Conservation (phyloP, 2,797 vertebrate genomes). For the Pogoniulus pusillus region DNA sequence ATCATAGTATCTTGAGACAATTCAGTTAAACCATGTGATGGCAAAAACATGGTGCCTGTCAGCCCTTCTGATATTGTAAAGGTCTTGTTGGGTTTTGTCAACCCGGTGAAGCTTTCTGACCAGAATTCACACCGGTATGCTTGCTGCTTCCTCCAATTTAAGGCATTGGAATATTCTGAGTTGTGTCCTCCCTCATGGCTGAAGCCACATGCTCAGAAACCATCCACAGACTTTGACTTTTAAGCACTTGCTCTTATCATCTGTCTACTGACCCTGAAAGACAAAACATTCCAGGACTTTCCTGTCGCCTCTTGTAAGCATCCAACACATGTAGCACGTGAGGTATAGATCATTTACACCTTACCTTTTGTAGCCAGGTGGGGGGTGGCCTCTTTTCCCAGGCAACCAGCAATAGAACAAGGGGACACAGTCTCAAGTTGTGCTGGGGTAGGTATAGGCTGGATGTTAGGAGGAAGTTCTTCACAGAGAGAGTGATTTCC, state of each 20-base stretch:
- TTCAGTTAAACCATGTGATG: background rate
- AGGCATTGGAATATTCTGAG: background rate
- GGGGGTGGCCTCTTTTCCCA: too few relatives aligned
- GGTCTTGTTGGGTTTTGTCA: background rate
- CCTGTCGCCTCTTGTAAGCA: background rate
- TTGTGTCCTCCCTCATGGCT: background rate
- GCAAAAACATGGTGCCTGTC: background rate
- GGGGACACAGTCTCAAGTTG: too few relatives aligned
- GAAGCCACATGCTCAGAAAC: background rate
- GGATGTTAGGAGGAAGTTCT: too few relatives aligned
- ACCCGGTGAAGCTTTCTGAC: background rate
- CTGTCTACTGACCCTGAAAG: background rate
- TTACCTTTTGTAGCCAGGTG: too few relatives aligned
- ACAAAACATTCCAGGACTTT: background rate
- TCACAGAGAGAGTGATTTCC: too few relatives aligned
- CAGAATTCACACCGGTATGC: background rate
- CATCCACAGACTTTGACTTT: background rate
- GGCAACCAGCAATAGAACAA: too few relatives aligned
- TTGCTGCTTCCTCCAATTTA: background rate
- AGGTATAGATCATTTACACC: background rate
- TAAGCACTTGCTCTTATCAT: background rate
- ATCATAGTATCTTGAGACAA: background rate
- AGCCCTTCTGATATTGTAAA: background rate
- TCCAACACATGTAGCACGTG: background rate
- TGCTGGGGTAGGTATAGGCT: too few relatives aligned